Conservation (phyloP, 2,888 invertebrate species). For the Dasysyrphus tricinctus region DNA sequence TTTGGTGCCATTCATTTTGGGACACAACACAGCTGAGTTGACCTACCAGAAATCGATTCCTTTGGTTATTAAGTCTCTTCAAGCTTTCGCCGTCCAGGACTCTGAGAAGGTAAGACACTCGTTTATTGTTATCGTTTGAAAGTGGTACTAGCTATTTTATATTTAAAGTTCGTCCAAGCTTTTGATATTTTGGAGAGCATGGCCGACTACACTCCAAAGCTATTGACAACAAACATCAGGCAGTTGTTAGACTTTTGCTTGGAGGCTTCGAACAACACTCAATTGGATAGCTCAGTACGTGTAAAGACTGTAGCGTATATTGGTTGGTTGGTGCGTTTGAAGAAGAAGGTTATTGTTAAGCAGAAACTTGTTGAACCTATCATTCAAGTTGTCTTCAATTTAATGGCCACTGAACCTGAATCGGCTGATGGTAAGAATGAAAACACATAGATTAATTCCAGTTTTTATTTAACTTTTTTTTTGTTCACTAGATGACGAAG, state of each 20-base stretch:
- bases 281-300: slow-evolving; percentile 86
- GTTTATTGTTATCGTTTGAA: not conserved
- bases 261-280: slow-evolving; percentile 85
- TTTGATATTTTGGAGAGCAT: slow-evolving; percentile 83
- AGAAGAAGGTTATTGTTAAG: slow-evolving; percentile 89
- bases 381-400: slow-evolving; percentile 87
- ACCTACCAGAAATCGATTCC: slow-evolving; percentile 87
- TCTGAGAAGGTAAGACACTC: slow-evolving; percentile 83
- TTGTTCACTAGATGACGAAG: slow-evolving; percentile 84
- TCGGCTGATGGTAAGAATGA: slow-evolving; percentile 86
- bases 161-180: slow-evolving; percentile 79
- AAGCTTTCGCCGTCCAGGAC: slow-evolving; percentile 85
- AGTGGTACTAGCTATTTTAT: not conserved
- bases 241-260: slow-evolving; percentile 88
- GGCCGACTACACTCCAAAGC: slow-evolving; percentile 81
- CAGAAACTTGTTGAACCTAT: slow-evolving; percentile 89
- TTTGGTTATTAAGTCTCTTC: slow-evolving; percentile 86
- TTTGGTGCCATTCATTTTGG: slow-evolving; percentile 87
- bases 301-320: slow-evolving; percentile 88
- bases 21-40: slow-evolving; percentile 84
- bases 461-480: not conserved
- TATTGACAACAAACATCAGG: slow-evolving; percentile 86
- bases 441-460: not conserved
- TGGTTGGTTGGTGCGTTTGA: slow-evolving; percentile 87
- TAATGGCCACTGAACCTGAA: slow-evolving; percentile 87